phyloP scores from a whole-genome alignment of 2,113 vertebrate genomes.

The Brachypodius melanocephalos region DNA sequence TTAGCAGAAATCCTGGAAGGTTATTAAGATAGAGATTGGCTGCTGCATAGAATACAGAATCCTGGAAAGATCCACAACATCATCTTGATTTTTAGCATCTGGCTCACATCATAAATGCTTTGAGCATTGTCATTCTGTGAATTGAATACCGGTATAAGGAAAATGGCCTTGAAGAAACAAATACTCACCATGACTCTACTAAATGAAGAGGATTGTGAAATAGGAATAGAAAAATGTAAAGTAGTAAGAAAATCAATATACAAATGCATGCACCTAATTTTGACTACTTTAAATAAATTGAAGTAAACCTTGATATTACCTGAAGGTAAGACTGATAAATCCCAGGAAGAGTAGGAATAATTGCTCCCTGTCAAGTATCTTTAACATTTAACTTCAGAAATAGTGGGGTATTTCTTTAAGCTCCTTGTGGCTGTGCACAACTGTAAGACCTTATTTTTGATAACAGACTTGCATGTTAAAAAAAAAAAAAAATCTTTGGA shows the following conservation, averaged over 20 bases:
- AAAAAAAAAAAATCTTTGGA: background rate
- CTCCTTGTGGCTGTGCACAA: background rate
- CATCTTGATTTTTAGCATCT: background rate
- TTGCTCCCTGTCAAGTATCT: fast-evolving
- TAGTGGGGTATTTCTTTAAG: background rate
- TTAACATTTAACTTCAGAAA: background rate
- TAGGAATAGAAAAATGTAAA: background rate
- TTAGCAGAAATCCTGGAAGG: background rate
- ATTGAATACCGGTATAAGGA: background rate
- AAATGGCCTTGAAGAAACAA: background rate
- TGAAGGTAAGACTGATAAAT: background rate
- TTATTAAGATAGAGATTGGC: background rate
- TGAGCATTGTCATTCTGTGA: background rate
- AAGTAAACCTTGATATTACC: background rate
- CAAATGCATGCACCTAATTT: background rate
- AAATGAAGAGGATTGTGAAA: background rate
- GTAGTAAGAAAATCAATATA: background rate
- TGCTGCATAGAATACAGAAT: background rate
- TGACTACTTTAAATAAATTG: background rate
- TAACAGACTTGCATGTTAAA: background rate
- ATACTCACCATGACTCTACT: background rate
- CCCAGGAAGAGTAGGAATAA: background rate
- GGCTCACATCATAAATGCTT: background rate
- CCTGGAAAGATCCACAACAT: background rate
- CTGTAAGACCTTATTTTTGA: background rate